Conservation (phyloP, 2,113 vertebrate genomes). For the Capreolus pygargus region DNA sequence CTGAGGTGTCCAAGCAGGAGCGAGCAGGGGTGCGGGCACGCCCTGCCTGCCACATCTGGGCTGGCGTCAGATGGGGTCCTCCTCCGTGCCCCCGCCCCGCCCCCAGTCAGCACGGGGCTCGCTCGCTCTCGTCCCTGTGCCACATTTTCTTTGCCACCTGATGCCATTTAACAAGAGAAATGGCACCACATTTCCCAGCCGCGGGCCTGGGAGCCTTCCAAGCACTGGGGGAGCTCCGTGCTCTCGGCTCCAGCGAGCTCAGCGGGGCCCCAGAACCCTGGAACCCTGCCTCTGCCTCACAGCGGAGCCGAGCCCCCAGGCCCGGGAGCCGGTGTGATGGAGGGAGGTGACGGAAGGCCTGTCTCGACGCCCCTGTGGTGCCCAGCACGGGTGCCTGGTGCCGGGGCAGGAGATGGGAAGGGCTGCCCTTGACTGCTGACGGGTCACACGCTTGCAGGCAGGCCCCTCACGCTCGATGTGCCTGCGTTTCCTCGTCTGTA, state of each 20-base stretch:
- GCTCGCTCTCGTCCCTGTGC: not conserved
- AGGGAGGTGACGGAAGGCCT: not conserved
- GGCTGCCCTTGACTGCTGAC: not conserved
- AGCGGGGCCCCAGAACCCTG: not conserved
- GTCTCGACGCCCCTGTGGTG: accelerated
- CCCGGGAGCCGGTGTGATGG: not conserved
- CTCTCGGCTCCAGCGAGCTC: not conserved
- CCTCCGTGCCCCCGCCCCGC: accelerated
- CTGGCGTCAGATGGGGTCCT: not conserved
- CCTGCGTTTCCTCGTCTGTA: not conserved
- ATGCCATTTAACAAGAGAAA: slow-evolving; percentile 61
- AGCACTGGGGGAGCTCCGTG: not conserved
- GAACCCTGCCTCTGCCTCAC: not conserved
- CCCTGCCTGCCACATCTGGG: not conserved
- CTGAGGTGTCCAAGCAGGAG: not conserved
- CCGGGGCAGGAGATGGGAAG: not conserved
- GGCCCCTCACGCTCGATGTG: accelerated
- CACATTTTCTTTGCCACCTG: slow-evolving; percentile 55
- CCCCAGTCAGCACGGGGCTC: not conserved
- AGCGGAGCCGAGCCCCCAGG: not conserved
- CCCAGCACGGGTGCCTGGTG: not conserved
- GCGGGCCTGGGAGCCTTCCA: slow-evolving; percentile 33
- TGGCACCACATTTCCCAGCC: not conserved
- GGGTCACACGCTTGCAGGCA: too few species aligned
- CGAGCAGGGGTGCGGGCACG: accelerated